A percentile compares a stretch with the other conserved stretches of the same genome.
Evolutionary conservation across 2,113 vertebrate species (phyloP).

Genomic region (Pavo muticus): DNA sequence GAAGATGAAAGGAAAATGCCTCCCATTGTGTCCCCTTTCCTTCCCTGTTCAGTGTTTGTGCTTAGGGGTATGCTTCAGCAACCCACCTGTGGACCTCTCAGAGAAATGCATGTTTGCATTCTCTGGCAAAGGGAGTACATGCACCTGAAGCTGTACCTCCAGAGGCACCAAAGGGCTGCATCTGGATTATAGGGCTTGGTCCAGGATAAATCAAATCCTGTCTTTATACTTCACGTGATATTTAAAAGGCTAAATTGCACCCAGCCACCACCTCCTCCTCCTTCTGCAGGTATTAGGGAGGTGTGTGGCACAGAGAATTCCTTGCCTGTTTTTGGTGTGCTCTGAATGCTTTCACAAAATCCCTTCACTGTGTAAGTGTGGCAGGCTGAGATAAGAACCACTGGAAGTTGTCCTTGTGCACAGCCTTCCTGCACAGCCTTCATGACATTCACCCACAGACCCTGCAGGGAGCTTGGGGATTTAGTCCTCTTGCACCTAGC

Average conservation of each 20-base stretch:
- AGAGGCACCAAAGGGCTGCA: not conserved
- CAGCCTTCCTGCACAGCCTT: not conserved
- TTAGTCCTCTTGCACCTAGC: not conserved
- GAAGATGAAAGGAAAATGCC: not conserved
- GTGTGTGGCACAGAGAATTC: not conserved
- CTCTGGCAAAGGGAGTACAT: not conserved
- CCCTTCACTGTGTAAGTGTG: not conserved
- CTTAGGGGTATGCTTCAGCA: not conserved
- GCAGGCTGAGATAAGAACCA: not conserved
- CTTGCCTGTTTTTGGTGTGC: not conserved
- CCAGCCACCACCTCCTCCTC: not conserved
- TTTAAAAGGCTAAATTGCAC: not conserved
- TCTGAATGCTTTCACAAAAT: not conserved
- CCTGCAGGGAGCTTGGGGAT: not conserved
- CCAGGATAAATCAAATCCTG: not conserved
- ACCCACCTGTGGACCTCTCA: not conserved
- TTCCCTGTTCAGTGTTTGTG: not conserved
- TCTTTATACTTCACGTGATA: fast-evolving
- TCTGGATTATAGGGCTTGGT: not conserved
- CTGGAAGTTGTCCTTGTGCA: not conserved
- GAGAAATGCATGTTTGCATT: not conserved
- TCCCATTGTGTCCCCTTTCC: not conserved
- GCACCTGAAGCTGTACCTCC: not conserved
- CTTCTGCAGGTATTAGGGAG: not conserved
- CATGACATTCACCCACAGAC: not conserved